A percentile compares a stretch with the other conserved stretches of the same genome.
Evolutionary conservation across 2,888 invertebrate genomes (phyloP).

Genomic region (Dyspetes luteomarginatus): DNA sequence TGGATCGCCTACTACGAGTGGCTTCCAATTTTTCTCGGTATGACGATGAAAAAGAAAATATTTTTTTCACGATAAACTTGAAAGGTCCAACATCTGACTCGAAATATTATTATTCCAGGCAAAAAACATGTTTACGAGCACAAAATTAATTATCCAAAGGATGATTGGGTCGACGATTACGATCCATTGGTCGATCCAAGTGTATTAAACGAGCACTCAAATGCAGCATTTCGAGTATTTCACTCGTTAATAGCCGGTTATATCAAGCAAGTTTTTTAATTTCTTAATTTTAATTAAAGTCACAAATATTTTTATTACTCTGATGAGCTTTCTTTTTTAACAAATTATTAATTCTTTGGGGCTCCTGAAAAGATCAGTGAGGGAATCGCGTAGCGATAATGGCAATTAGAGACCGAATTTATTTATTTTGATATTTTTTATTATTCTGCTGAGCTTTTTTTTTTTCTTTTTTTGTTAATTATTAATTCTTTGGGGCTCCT

Average conservation of each 20-base stretch:
- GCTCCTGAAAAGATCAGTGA: no score
- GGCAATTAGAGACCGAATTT: no score
- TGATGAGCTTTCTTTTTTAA: no score
- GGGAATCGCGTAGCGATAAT: no score
- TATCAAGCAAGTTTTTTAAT: constrained; percentile 86
- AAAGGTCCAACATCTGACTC: neutral
- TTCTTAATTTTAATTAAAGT: neutral
- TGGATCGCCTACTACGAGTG: constrained; percentile 92
- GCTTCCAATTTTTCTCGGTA: constrained; percentile 90
- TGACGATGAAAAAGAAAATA: neutral
- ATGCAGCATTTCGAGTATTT: constrained; percentile 90
- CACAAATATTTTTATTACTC: no score
- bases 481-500: constrained; percentile 62
- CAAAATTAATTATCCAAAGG: constrained; percentile 86
- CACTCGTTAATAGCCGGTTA: constrained; percentile 89
- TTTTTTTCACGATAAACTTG: neutral
- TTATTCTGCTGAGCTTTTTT: no score
- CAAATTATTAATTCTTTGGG: no score
- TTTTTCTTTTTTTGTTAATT: neutral
- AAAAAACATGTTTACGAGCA: constrained; percentile 87
- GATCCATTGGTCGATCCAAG: constrained; percentile 87
- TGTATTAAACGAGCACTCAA: constrained; percentile 88
- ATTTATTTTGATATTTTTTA: no score
- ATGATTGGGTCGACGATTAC: constrained; percentile 88
- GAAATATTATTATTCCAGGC: constrained; percentile 83